Base-by-base conservation (phyloP, 1,140 invertebrate genomes). In the Neodiprion fabricii region DNA sequence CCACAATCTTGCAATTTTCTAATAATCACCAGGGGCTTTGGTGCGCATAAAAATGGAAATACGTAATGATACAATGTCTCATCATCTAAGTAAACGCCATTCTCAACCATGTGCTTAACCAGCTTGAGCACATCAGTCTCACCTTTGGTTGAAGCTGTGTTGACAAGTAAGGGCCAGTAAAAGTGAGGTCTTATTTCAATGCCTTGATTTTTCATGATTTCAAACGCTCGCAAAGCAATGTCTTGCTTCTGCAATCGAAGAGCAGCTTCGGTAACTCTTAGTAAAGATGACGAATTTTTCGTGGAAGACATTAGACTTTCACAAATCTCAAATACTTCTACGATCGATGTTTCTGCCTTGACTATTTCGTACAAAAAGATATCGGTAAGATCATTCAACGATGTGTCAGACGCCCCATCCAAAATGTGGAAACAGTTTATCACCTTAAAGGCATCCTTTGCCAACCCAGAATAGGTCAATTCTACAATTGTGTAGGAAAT, bases 141-240 rank as follows among this genome's bases (percentile, higher is more conserved):
- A 0, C 84, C 82, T 7, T 78, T 14, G 7, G 28, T 68, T 11
- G 72, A 71, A 5, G 71, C 72, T 9, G 76, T 72, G 14, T 76
- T 67, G 8, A 84, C 2, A 40, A 89, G 28, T 28, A 89, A 74
- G 14, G 91, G 91, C 91, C 91, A 92, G 80, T 91, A 92, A 82
- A 90, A 92, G 80, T 92, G 91, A 0, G 89, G 79, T 21, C 90
- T 80, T 7, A 92, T 14, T 0, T 86, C 82, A 28, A 89, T 76
- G 0, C 85, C 84, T 12, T 88, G 76, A 67, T 87, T 81, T 74
- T 89, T 87, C 88, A 92, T 89, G 12, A 83, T 78, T 9, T 85
- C 84, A 50, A 92, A 86, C 74, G 91, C 50, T 61, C 85, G 81
- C 28, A 90, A 71, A 0, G 90, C 87, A 14, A 90, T 49, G 0